These are phyloP conservation scores for Dolomedes plantarius DNA, from an alignment of 2,888 invertebrate genomes.

Conservation along the genomic window DNA sequence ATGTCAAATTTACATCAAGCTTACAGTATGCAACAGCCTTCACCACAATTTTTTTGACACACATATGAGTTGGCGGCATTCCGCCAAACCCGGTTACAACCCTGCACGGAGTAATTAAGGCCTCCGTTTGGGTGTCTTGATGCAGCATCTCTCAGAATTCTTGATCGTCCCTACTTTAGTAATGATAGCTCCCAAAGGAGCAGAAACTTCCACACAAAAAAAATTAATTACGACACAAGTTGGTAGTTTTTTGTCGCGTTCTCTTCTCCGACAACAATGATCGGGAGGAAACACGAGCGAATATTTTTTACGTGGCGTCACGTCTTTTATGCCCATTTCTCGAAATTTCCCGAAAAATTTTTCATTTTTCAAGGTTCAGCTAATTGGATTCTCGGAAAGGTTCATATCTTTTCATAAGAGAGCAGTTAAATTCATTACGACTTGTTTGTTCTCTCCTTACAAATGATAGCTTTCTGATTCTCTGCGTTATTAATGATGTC, in stretches of 20 bases:
- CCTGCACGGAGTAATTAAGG: background rate
- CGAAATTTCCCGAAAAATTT: background rate
- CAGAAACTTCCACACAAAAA: background rate
- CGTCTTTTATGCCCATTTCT: background rate
- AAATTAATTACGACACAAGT: background rate
- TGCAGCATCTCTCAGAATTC: background rate
- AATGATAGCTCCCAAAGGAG: background rate
- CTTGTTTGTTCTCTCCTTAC: background rate
- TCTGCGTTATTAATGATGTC: background rate
- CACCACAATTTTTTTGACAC: too few relatives aligned
- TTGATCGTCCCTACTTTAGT: background rate
- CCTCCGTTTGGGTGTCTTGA: background rate
- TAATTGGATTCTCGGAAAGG: background rate
- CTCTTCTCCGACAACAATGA: background rate
- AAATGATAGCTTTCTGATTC: background rate
- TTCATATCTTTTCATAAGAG: background rate
- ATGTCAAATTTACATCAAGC: too few relatives aligned
- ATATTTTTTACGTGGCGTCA: background rate
- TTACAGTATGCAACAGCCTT: too few relatives aligned
- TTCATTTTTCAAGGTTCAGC: slow-evolving; percentile 1
- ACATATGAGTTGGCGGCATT: background rate
- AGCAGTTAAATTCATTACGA: background rate
- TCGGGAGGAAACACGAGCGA: background rate
- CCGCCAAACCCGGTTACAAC: background rate
- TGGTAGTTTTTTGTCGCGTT: background rate